Conservation (phyloP, 2,113 vertebrate species). For the Rhodinocichla rosea region DNA sequence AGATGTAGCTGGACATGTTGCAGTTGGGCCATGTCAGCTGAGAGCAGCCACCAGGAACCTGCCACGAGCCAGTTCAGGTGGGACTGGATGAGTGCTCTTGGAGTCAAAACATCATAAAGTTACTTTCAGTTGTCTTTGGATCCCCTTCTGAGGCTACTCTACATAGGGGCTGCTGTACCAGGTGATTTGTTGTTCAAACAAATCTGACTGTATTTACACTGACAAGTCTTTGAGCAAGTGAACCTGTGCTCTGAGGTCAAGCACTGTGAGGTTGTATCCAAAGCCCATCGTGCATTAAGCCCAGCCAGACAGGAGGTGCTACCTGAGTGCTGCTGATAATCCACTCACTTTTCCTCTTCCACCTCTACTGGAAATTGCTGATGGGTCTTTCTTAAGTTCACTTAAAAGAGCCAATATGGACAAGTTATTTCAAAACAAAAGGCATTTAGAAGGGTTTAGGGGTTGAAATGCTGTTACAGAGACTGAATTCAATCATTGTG, state of each 20-base stretch:
- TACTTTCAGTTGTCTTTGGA: background rate
- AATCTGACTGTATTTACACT: background rate
- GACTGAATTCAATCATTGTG: background rate
- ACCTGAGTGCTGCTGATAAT: slow-evolving; percentile 20
- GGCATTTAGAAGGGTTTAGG: background rate
- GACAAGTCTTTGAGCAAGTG: background rate
- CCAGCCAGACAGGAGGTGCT: slow-evolving; percentile 7
- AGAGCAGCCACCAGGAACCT: background rate
- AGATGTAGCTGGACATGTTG: background rate
- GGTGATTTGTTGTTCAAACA: background rate
- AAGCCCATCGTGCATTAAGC: background rate
- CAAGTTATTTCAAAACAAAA: background rate
- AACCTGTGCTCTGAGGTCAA: slow-evolving; percentile 34
- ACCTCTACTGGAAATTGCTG: background rate
- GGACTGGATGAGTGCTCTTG: background rate
- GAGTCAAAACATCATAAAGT: background rate
- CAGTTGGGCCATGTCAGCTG: background rate
- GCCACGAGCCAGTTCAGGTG: background rate
- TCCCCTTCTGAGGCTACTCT: background rate
- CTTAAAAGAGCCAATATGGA: background rate
- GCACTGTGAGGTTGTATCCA: background rate
- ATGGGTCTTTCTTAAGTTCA: background rate
- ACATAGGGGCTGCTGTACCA: background rate
- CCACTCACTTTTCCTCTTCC: background rate
- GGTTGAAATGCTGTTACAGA: background rate